phyloP scores from a whole-genome alignment of 2,888 invertebrate species.

The Lasioglossum figueresi region DNA sequence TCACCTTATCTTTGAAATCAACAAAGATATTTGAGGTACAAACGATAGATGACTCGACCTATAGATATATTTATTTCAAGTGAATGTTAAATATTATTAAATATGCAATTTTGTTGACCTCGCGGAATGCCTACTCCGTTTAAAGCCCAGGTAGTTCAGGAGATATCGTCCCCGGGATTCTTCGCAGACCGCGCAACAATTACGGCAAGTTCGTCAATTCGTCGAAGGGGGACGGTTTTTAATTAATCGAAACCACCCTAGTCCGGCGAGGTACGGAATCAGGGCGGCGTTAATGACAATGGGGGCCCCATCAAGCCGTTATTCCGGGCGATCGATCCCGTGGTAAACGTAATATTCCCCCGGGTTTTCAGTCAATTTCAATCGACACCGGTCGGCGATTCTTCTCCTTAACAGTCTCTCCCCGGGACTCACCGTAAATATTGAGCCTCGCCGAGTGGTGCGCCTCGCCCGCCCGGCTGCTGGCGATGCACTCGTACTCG shows the following conservation, averaged over 20 bases:
- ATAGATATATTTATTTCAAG: too few species aligned
- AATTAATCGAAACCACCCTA: slow-evolving; percentile 43
- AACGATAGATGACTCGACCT: too few species aligned
- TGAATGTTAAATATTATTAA: too few species aligned
- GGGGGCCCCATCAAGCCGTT: slow-evolving; percentile 41
- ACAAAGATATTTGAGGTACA: too few species aligned
- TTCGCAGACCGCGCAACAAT: not conserved
- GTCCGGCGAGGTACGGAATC: not conserved
- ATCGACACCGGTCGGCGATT: slow-evolving; percentile 51
- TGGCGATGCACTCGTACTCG: slow-evolving; percentile 85
- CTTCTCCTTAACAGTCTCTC: slow-evolving; percentile 48
- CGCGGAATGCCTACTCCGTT: not conserved
- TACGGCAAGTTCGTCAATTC: slow-evolving; percentile 6
- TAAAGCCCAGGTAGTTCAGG: not conserved
- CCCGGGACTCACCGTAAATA: slow-evolving; percentile 85
- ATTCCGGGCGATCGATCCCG: slow-evolving; percentile 40
- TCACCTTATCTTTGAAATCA: too few species aligned
- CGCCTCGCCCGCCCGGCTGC: slow-evolving; percentile 84
- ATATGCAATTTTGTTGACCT: too few species aligned
- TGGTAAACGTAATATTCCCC: slow-evolving; percentile 52
- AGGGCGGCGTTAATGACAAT: slow-evolving; percentile 43
- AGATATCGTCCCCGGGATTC: not conserved
- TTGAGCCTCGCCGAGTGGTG: slow-evolving; percentile 85
- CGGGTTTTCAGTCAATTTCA: slow-evolving; percentile 57
- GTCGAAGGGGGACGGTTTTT: slow-evolving; percentile 37